Conservation (phyloP, 2,113 vertebrate genomes). For the Indri indri region DNA sequence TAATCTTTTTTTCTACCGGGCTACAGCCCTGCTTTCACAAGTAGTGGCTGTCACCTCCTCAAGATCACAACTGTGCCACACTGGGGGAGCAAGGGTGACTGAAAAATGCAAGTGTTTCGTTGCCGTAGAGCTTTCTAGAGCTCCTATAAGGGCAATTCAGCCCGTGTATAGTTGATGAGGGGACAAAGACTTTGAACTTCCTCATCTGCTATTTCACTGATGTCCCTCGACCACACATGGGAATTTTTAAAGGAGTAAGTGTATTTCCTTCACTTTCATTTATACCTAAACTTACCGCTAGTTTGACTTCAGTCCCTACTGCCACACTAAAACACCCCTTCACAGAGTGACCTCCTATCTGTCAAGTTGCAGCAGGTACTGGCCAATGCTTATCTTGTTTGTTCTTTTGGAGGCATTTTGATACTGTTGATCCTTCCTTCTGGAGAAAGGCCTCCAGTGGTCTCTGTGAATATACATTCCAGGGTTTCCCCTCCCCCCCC, state of each 20-base stretch:
- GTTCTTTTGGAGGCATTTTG: background rate
- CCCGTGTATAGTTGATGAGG: background rate
- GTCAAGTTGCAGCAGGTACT: background rate
- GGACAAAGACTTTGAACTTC: background rate
- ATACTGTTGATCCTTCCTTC: background rate
- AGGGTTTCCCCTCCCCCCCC: background rate
- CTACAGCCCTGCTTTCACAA: background rate
- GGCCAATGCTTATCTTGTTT: background rate
- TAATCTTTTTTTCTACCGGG: background rate
- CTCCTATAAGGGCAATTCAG: background rate
- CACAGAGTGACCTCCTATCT: background rate
- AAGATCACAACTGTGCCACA: background rate
- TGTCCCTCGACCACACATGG: background rate
- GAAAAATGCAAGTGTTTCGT: background rate
- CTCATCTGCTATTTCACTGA: background rate
- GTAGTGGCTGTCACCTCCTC: background rate
- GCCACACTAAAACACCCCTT: background rate
- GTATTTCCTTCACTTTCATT: background rate
- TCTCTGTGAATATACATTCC: background rate
- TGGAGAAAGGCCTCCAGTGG: background rate
- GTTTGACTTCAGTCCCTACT: background rate
- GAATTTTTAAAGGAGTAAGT: background rate
- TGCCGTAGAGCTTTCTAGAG: background rate
- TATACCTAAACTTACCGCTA: background rate
- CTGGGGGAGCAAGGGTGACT: background rate